Conservation (phyloP, 2,797 vertebrate species). For the Sebastes flavidus region DNA sequence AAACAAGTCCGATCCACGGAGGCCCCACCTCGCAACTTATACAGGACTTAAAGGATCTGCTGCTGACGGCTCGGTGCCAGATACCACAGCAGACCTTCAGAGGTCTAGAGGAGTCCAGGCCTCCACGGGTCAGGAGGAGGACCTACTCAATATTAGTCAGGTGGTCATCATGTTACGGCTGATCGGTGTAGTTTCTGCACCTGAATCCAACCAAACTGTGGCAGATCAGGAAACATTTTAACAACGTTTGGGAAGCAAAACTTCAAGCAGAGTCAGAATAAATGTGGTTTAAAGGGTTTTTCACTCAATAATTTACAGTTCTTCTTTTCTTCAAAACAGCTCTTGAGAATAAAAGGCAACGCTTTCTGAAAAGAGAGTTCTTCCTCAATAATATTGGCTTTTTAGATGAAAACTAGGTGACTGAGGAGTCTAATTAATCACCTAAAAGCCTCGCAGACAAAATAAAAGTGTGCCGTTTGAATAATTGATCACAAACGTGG, state of each 20-base stretch:
- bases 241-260: neutral
- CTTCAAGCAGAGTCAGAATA: neutral
- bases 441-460: slow-evolving; percentile 33
- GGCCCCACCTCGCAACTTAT: fast-evolving
- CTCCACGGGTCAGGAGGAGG: no score
- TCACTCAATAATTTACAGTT: neutral
- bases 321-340: neutral
- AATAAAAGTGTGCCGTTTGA: neutral
- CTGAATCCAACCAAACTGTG: neutral
- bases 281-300: neutral
- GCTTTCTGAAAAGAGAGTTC: neutral
- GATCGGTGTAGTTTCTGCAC: neutral
- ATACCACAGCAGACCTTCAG: no score
- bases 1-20: no score
- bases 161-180: no score
- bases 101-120: no score
- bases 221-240: neutral
- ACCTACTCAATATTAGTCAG: no score
- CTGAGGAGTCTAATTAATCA: slow-evolving; percentile 35
- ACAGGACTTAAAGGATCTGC: no score
- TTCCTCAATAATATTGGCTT: neutral
- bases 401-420: neutral
- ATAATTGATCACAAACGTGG: slow-evolving; percentile 40
- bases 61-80: no score
- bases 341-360: neutral